Evolutionary conservation across 2,797 vertebrate species (phyloP), one percentile per base, ranked within the genome.

Genomic region (Liparis tanakae): DNA sequence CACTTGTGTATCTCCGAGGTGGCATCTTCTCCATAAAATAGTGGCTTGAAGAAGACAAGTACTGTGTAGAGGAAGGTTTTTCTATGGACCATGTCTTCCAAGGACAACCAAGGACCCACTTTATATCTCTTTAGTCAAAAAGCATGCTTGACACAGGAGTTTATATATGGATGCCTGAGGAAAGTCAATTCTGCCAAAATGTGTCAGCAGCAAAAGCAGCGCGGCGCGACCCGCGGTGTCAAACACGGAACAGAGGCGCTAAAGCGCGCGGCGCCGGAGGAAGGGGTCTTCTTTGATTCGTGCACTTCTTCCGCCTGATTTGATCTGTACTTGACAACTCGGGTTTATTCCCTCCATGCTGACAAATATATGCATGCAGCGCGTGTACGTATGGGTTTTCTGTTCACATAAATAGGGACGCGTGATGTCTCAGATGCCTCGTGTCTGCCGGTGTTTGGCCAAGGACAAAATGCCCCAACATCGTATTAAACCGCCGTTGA

Each of bases 281-380:
- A 82, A 50, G 72, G 60, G 17, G 70, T 81, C 80, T 50, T 69
- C 72, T 81, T 79, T 79, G 83, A 87, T 85, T 83, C 84, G 77
- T 71, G 68, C 67, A 61, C 75, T 77, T 43, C 70, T 71, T 73
- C 57, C 61, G 56, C 66, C 74, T 59, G 71, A 79, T 73, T 80
- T 67, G 68, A 81, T 79, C 72, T 66, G 22, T 60, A 76, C 76
- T 67, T 20, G 70, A 78, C 63, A 57, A 80, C 72, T 73, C 20
- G 25, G 70, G 70, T 74, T 87, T 76, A 79, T 81, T 57, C 20
- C 59, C 69, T 63, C 15, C 14, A 58, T 18, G 48, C 18, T 65
- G 55, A 73, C 63, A 58, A 14, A 50, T 53, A 78, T 61, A 80
- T 72, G 48, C 70, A 77, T 69, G 59, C 25, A 8, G 60, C 1